Evolutionary conservation across 2,113 vertebrate genomes (phyloP), one percentile per base, ranked within the genome.

Genomic region (Tetrao urogallus): DNA sequence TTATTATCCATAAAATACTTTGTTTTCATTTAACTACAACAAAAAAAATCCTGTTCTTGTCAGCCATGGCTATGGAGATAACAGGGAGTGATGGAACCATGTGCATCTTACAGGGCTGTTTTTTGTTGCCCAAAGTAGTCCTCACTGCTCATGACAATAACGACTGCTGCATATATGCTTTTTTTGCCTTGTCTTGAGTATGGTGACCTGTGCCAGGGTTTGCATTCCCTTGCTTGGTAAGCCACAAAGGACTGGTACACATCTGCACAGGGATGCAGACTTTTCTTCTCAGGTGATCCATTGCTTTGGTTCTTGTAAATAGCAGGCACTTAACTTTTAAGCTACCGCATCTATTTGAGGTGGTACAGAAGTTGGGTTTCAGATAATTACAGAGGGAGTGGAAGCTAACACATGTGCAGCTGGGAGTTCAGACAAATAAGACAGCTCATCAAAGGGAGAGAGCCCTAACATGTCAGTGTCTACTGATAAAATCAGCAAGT

Each of bases 401-500:
- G 34, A 87, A 95, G 80, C 43, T 86, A 75, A 30, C 74, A n/a
- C 32, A 18, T 56, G 70, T 95, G 77, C 88, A 95, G 2, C 88
- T 81, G 72, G 69, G 89, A 95, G 81, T 82, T 38, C 71, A 89
- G 79, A 77, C 65, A 80, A 86, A 86, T 71, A 71, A 75, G 34
- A 22, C 30, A 92, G 66, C 82, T 89, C 77, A 83, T 88, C 89
- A 85, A 89, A 94, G 84, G 72, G 88, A 70, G 67, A 65, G 82
- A 90, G 92, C 72, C 82, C 56, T 54, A 42, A 80, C 82, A 64
- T 64, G 89, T 86, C 69, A 10, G 71, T 34, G 71, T 87, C 54
- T 82, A 69, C 79, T 52, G 92, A 94, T 95, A 89, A 80, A 89
- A 94, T 93, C 91, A 77, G 78, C 38, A 80, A 14, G 60, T 79